Evolutionary conservation across 2,888 invertebrate genomes (phyloP).

Genomic region (Drosophila suboccidentalis): DNA sequence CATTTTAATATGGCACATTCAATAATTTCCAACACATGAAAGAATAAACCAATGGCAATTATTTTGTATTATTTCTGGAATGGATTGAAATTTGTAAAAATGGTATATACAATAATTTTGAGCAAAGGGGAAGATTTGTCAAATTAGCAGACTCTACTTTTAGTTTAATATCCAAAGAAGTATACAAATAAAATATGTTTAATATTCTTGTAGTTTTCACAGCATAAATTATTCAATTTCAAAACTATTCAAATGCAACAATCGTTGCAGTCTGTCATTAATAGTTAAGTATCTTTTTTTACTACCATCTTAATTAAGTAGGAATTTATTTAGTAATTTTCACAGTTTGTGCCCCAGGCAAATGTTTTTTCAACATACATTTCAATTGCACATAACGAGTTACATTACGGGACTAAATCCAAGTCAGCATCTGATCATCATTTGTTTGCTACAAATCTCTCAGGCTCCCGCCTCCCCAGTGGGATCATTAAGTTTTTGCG

Average conservation of each 20-base stretch:
- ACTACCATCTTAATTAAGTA: constrained; percentile 3
- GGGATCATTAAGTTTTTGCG: constrained; percentile 40
- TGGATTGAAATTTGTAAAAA: too few species aligned
- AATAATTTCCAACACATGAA: too few species aligned
- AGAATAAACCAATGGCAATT: too few species aligned
- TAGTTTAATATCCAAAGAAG: too few species aligned
- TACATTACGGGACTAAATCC: constrained; percentile 26
- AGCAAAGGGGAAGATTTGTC: too few species aligned
- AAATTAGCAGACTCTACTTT: too few species aligned
- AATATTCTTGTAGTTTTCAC: background rate
- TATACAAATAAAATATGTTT: background rate
- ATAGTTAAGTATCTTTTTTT: constrained; percentile 4
- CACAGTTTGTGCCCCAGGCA: constrained; percentile 1
- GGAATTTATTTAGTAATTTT: constrained; percentile 27
- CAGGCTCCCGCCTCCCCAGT: constrained; percentile 12
- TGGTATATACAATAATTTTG: too few species aligned
- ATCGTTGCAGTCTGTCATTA: background rate
- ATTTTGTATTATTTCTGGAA: too few species aligned
- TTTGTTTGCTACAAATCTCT: constrained; percentile 32
- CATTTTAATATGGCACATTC: too few species aligned
- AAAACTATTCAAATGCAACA: background rate
- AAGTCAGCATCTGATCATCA: constrained; percentile 52
- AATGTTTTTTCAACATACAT: constrained; percentile 23
- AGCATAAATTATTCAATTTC: background rate
- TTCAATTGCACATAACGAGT: constrained; percentile 53